Evolutionary conservation across 1,140 invertebrate genomes (phyloP).

Genomic region (Ceratoteleas bidentatus): DNA sequence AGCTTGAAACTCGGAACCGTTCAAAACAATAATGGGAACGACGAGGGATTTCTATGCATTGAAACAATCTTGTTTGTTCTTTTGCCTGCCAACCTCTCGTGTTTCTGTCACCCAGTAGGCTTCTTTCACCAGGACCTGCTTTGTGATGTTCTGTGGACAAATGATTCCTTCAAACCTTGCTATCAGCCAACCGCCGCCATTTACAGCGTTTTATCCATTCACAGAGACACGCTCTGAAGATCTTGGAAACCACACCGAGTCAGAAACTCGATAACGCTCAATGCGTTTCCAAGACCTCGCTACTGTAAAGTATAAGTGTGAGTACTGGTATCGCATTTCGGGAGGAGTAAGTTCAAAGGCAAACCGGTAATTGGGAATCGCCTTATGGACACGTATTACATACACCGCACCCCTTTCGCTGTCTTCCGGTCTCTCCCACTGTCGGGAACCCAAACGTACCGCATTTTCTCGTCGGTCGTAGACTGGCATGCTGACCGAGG

Average conservation of each 20-base stretch:
- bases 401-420: no score
- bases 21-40: conserved; percentile 57
- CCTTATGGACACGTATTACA: neutral
- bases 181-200: conserved; percentile 17
- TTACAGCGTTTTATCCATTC: conserved; percentile 38
- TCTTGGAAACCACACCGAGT: conserved; percentile 23
- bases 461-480: conserved; percentile 90
- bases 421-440: no score
- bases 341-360: neutral
- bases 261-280: neutral
- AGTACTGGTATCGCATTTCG: neutral
- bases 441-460: conserved; percentile 81
- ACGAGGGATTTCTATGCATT: conserved; percentile 75
- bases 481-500: conserved; percentile 95
- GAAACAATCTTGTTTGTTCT: conserved; percentile 76
- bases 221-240: conserved; percentile 23
- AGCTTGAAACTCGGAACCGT: conserved; percentile 23
- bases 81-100: conserved; percentile 88
- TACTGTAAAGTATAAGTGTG: conserved; percentile 15
- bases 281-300: conserved; percentile 8
- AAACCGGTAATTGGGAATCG: neutral
- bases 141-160: conserved; percentile 93
- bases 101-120: conserved; percentile 94
- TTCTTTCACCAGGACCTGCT: conserved; percentile 95
- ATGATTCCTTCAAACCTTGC: conserved; percentile 77